A percentile compares a stretch with the other conserved stretches of the same genome.
Evolutionary conservation across 2,113 vertebrate genomes (phyloP).

Genomic region (Gymnarchus niloticus): DNA sequence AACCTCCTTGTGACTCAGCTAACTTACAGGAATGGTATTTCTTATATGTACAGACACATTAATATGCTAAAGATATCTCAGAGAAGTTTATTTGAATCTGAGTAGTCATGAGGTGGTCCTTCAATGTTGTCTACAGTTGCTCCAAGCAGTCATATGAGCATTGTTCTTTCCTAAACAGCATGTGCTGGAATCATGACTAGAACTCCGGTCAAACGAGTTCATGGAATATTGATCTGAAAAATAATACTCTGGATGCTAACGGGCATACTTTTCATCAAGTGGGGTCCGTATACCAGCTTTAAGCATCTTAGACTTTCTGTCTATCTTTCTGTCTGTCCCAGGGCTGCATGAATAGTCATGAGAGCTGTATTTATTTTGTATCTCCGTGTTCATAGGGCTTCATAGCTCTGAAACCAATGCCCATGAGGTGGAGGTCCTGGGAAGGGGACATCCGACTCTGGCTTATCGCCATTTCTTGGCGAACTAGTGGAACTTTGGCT

Average conservation of each 20-base stretch:
- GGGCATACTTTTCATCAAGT: neutral
- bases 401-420: conserved; percentile 4
- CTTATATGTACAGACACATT: too few species aligned
- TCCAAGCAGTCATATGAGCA: neutral
- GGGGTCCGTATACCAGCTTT: neutral
- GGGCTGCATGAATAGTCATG: neutral
- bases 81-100: too few species aligned
- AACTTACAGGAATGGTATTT: neutral
- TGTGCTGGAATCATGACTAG: neutral
- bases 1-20: neutral
- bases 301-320: neutral
- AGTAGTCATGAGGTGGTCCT: neutral
- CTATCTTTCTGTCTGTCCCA: neutral
- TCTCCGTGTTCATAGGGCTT: neutral
- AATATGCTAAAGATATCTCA: neutral
- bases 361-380: neutral
- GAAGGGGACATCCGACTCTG: conserved; percentile 13
- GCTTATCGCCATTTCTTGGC: conserved; percentile 21
- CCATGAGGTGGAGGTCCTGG: conserved; percentile 9
- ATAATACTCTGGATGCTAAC: conserved; percentile 3
- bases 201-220: neutral
- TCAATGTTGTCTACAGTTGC: neutral
- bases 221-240: conserved; percentile 7
- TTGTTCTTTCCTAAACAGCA: neutral
- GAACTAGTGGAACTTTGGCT: conserved; percentile 19